These are phyloP conservation scores for Diadegma fenestrale DNA, from an alignment of 2,888 invertebrate species.

Conservation along the genomic window DNA sequence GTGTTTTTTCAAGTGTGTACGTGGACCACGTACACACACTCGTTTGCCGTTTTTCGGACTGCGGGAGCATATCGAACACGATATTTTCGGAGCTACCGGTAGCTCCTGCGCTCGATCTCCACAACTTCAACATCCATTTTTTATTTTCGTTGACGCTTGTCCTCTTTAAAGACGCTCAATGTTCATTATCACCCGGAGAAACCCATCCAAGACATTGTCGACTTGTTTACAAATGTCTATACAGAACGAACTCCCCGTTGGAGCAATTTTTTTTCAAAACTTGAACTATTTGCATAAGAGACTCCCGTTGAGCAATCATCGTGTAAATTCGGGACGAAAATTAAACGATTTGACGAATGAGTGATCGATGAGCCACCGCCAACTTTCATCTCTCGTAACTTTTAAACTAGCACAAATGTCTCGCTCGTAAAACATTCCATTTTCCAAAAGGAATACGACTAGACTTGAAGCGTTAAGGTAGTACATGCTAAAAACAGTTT, in stretches of 20 bases:
- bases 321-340: too few species aligned
- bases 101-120: constrained; percentile 18
- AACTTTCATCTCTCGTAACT: not conserved
- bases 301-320: too few species aligned
- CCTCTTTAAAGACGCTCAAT: not conserved
- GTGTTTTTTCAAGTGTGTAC: constrained; percentile 5
- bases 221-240: not conserved
- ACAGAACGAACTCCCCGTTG: not conserved
- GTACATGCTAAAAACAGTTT: too few species aligned
- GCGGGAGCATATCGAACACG: constrained; percentile 42
- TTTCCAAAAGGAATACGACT: not conserved
- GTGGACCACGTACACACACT: not conserved
- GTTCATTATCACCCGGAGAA: not conserved
- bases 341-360: too few species aligned
- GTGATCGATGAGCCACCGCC: too few species aligned
- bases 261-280: not conserved
- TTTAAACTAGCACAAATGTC: not conserved
- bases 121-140: not conserved
- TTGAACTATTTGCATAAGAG: not conserved
- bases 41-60: not conserved
- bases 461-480: not conserved
- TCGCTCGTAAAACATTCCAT: not conserved
- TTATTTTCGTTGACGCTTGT: constrained; percentile 1
- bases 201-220: not conserved
- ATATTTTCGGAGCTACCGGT: constrained; percentile 54